phyloP scores from a whole-genome alignment of 2,888 invertebrate species.

The Lamproptera curius region DNA sequence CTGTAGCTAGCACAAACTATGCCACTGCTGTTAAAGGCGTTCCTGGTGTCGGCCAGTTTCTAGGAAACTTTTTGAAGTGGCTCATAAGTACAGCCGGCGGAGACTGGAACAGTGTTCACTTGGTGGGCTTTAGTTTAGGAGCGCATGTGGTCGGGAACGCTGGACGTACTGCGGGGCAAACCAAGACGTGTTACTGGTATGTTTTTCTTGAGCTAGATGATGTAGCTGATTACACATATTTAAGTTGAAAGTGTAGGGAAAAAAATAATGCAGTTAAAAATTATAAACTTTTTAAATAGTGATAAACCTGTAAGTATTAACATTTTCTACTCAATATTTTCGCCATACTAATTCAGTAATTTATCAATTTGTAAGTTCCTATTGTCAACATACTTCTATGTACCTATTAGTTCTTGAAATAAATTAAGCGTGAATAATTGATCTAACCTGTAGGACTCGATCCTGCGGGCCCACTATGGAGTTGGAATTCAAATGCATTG shows the following conservation, averaged over 20 bases:
- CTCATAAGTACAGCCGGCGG: conserved; percentile 45
- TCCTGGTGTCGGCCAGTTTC: conserved; percentile 40
- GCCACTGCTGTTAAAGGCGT: conserved; percentile 32
- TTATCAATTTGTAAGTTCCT: too few relatives aligned
- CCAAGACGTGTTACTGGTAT: conserved; percentile 57
- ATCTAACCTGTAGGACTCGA: conserved; percentile 65
- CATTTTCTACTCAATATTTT: too few relatives aligned
- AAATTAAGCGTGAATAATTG: too few relatives aligned
- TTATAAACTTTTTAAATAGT: too few relatives aligned
- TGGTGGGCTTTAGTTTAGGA: conserved; percentile 67
- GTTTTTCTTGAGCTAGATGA: too few relatives aligned
- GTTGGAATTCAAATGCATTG: conserved; percentile 38
- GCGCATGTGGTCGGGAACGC: conserved; percentile 61
- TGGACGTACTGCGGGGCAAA: conserved; percentile 42
- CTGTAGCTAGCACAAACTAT: conserved; percentile 24
- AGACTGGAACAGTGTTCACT: conserved; percentile 50
- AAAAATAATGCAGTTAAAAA: too few relatives aligned
- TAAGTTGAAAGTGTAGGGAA: too few relatives aligned
- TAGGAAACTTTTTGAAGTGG: conserved; percentile 51
- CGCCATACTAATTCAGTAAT: too few relatives aligned
- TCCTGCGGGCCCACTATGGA: conserved; percentile 61
- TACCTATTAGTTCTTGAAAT: too few relatives aligned
- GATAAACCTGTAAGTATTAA: too few relatives aligned
- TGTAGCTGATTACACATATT: too few relatives aligned
- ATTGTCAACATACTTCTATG: too few relatives aligned